phyloP scores from a whole-genome alignment of 30 jellyfish, hydroid and myxozoan genomes.

The Pelagia noctiluca region DNA sequence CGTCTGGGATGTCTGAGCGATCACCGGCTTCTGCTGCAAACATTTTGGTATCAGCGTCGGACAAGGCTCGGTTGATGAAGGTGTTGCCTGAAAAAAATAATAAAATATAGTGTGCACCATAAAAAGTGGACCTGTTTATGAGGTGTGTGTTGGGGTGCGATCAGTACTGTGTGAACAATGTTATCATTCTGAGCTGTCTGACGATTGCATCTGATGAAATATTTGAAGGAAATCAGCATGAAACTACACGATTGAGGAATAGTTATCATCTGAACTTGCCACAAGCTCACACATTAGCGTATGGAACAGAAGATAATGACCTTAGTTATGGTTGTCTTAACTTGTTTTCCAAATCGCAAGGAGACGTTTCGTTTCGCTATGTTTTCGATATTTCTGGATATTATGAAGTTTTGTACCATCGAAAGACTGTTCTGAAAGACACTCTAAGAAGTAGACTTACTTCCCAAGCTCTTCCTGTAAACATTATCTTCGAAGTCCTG shows the following conservation, averaged over 20 bases:
- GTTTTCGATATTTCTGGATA: too few relatives aligned
- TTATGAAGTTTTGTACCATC: too few relatives aligned
- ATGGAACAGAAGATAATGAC: too few relatives aligned
- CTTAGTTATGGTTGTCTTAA: constrained; percentile 3
- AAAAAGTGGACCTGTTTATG: constrained; percentile 35
- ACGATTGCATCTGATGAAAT: too few relatives aligned
- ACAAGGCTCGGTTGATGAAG: constrained; percentile 74
- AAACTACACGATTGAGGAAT: too few relatives aligned
- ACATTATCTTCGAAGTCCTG: neutral
- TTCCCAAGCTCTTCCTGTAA: neutral
- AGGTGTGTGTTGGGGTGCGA: too few relatives aligned
- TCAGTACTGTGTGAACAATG: too few relatives aligned
- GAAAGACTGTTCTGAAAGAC: constrained; percentile 59
- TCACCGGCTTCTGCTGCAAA: constrained; percentile 79
- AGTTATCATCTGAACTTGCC: too few relatives aligned
- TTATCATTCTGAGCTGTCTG: too few relatives aligned
- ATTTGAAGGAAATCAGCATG: too few relatives aligned
- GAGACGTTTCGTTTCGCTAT: too few relatives aligned
- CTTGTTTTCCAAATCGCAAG: constrained; percentile 12
- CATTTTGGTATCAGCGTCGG: constrained; percentile 70
- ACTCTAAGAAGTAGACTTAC: constrained; percentile 17
- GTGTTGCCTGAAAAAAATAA: constrained; percentile 64
- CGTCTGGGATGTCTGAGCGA: constrained; percentile 71
- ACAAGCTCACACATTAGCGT: too few relatives aligned
- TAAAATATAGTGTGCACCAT: neutral